These are phyloP conservation scores for Stercorarius parasiticus DNA, from an alignment of 2,113 vertebrate genomes.

Conservation along the genomic window DNA sequence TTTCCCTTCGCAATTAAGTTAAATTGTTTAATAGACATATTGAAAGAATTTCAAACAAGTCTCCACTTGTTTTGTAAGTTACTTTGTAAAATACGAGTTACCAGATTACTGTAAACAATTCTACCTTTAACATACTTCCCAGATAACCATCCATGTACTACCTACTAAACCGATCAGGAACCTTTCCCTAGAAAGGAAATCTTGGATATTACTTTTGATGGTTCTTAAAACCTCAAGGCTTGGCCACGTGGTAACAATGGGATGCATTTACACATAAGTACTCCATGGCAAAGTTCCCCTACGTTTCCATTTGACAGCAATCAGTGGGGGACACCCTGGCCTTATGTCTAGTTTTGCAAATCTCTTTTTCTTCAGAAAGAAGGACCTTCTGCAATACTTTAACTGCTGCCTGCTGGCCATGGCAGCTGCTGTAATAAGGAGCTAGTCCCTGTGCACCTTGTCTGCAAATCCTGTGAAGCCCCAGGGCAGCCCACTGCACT, in stretches of 20 bases:
- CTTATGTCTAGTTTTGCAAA: not conserved
- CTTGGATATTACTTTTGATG: not conserved
- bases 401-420: not conserved
- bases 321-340: fast-evolving
- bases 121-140: not conserved
- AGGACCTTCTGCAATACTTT: not conserved
- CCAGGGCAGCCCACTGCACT: not conserved
- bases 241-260: fast-evolving
- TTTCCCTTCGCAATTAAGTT: not conserved
- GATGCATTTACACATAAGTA: not conserved
- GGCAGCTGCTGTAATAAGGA: not conserved
- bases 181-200: not conserved
- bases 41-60: not conserved
- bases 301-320: not conserved
- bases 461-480: not conserved
- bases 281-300: not conserved
- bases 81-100: not conserved
- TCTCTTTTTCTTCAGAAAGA: not conserved
- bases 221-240: not conserved
- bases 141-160: not conserved
- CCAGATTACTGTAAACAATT: not conserved
- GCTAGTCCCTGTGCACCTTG: not conserved
- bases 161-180: not conserved
- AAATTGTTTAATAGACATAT: not conserved
- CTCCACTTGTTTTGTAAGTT: not conserved